Conservation (phyloP, 2,113 vertebrate species). For the Zosterops borbonicus region DNA sequence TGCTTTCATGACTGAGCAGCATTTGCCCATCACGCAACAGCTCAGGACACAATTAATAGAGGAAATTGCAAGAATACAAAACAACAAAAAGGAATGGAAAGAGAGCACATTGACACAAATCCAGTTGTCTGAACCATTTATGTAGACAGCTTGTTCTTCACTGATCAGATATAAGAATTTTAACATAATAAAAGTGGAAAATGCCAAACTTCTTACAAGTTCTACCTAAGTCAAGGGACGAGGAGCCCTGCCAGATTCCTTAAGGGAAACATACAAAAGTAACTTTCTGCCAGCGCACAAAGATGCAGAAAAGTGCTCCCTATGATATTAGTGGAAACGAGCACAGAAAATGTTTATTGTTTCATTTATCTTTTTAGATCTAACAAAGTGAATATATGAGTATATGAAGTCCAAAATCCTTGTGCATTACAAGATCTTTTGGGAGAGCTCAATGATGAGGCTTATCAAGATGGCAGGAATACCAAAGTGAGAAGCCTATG, state of each 20-base stretch:
- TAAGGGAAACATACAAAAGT: background rate
- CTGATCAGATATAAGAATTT: background rate
- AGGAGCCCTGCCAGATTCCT: background rate
- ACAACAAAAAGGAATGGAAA: background rate
- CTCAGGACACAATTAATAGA: background rate
- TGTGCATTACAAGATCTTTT: background rate
- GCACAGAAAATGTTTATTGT: background rate
- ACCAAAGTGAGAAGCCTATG: background rate
- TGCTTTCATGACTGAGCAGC: background rate
- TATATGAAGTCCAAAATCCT: background rate
- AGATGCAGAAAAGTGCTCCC: background rate
- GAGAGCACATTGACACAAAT: rapidly evolving
- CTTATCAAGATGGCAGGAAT: background rate
- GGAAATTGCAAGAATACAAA: background rate
- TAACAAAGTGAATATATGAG: background rate
- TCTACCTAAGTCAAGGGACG: background rate
- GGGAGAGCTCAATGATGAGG: background rate
- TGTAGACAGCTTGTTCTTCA: background rate
- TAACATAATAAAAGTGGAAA: background rate
- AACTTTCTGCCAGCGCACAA: background rate
- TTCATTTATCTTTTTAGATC: background rate
- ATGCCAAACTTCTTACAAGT: background rate
- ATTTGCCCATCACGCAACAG: background rate
- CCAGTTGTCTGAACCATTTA: background rate
- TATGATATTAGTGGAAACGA: background rate